Evolutionary conservation across 2,797 vertebrate species (phyloP), one percentile per base, ranked within the genome.

Genomic region (Protosalanx chinensis): DNA sequence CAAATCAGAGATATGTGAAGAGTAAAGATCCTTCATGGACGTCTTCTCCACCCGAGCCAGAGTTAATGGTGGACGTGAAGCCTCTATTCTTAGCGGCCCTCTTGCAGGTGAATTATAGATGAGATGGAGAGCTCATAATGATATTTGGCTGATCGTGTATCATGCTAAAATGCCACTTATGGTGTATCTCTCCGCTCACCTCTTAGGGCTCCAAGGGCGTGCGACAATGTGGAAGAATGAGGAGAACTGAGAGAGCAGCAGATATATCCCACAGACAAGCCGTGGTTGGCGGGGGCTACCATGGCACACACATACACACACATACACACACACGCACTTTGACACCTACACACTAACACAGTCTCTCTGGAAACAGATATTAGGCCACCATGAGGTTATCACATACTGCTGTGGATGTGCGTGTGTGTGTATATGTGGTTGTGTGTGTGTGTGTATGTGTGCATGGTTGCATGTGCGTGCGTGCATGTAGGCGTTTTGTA

Each of bases 71-170:
- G 12, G 41, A 20, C 37, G 7, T 49, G 80, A 72, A 75, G 73
- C 12, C 7, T 58, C 84, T 87, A 90, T 87, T 88, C 84, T 86
- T 88, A 85, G 84, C 83, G 1, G 49, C n/a, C 33, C 30, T 79
- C 33, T 70, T 65, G 53, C 77, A 82, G 87, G 86, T 91, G 82
- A 91, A 91, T 90, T 88, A 91, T 91, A 79, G 81, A 90, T 90
- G 90, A 90, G 88, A 82, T 87, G 81, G 82, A 85, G 84, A 86
- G 88, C 86, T 86, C 70, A 65, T 80, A 77, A 86, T 78, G 83
- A 87, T 88, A 89, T 89, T 89, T 84, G 79, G 75, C 85, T 84
- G 89, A 89, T 90, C 88, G 83, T 80, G 85, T 90, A 82, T 89
- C 88, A 75, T 72, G 78, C 82, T 88, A 78, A 88, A 88, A 90